These are phyloP conservation scores for Anguilla obscura DNA, from an alignment of 2,797 vertebrate species.

Conservation along the genomic window DNA sequence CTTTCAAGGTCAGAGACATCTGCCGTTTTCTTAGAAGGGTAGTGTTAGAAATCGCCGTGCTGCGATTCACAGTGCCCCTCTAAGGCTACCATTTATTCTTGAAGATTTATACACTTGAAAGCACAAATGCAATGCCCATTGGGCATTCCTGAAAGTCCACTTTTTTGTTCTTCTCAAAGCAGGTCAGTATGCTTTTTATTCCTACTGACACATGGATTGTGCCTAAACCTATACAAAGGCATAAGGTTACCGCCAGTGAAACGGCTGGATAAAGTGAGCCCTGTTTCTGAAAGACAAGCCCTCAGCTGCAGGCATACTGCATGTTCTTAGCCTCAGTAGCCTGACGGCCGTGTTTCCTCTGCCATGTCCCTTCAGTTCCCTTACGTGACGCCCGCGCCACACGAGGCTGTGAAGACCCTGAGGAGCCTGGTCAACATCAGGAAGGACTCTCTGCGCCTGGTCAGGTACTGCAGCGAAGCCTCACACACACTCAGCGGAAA, in stretches of 20 bases:
- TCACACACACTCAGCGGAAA: not conserved
- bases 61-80: not conserved
- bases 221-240: not conserved
- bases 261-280: not conserved
- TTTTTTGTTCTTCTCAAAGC: not conserved
- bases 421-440: conserved; percentile 97
- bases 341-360: not conserved
- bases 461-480: conserved; percentile 76
- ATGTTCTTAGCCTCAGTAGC: not conserved
- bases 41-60: not conserved
- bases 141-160: not conserved
- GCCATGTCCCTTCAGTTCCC: conserved; percentile 76
- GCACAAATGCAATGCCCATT: not conserved
- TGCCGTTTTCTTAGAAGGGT: not conserved
- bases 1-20: not conserved
- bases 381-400: conserved; percentile 93
- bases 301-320: not conserved
- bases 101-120: not conserved
- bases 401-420: conserved; percentile 95
- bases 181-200: conserved; percentile 1
- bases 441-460: conserved; percentile 91
- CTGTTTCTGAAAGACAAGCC: not conserved
- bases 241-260: not conserved
- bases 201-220: not conserved
- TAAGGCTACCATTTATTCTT: not conserved